Base-by-base conservation (phyloP, 2,888 invertebrate species). In the Ophion obscuratus region DNA sequence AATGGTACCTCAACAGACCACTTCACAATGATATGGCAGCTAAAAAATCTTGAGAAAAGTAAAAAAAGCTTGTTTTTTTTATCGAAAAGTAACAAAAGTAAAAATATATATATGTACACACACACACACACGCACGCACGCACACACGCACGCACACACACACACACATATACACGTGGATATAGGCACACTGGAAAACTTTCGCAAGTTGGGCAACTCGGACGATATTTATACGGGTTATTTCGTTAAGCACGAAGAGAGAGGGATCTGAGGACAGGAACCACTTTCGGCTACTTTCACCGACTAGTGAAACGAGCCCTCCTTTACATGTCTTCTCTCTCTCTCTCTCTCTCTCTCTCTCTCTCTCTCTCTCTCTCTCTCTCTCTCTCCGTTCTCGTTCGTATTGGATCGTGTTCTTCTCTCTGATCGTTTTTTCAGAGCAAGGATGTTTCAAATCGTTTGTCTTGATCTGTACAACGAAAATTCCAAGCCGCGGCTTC, bases 271-370 rank as follows among this genome's bases (percentile, higher is more conserved):
- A 88, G 88, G 88, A 87, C 89, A 88, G 91, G 90, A 92, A 91
- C 90, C 89, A 92, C 92, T 92, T 92, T 92, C 92, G 92, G 92
- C 89, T 79, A 89, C 91, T 91, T 90, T 90, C 91, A 89, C 90
- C 89, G 87, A 81, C 88, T 87, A 88, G 90, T 89, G 89, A 90
- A 91, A 90, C 87, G 88, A 86, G 84, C 88, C 89, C 86, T 88
- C 83, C 77, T 81, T 83, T 79, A 57, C 70, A 40, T 61, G 27
- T 81, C 64, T 53, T 73, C 73, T 36, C 73, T 64, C 66, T 24
- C 75, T 64, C 78, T 71, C 57, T 64, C 84, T 78, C 57, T 59
- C 40, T 82, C 62, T 74, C 80, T 62, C 59, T 44, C 44, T 44
- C 44, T 44, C 44, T 44, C 44, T 44, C 44, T 44, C 44, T 44